phyloP scores from a whole-genome alignment of 2,888 invertebrate genomes.

The Amiota mariae region DNA sequence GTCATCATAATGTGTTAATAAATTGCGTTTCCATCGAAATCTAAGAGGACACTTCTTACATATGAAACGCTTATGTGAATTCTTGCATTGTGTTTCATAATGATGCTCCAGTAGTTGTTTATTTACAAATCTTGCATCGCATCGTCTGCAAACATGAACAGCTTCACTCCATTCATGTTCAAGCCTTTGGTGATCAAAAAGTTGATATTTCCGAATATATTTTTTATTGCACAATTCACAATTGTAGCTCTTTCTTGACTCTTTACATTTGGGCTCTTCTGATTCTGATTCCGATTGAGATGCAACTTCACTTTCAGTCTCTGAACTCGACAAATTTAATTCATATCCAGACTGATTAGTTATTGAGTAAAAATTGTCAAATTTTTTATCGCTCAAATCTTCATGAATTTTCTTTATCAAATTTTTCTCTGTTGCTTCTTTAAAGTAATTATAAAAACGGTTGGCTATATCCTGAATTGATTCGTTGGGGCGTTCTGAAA shows the following conservation, averaged over 20 bases:
- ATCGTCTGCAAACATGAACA: constrained; percentile 74
- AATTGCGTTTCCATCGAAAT: constrained; percentile 54
- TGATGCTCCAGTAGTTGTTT: constrained; percentile 74
- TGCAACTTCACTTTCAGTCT: constrained; percentile 35
- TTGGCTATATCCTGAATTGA: constrained; percentile 34
- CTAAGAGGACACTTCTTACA: constrained; percentile 51
- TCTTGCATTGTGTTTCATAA: constrained; percentile 69
- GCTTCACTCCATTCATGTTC: constrained; percentile 70
- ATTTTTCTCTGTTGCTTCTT: neutral
- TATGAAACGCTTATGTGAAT: constrained; percentile 48
- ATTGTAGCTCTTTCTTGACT: constrained; percentile 10
- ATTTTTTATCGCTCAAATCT: constrained; percentile 10
- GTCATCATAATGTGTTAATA: constrained; percentile 40
- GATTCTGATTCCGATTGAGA: neutral
- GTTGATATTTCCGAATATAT: constrained; percentile 51
- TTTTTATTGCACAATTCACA: constrained; percentile 44
- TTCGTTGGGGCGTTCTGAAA: constrained; percentile 26
- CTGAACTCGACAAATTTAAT: constrained; percentile 54
- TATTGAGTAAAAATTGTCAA: constrained; percentile 59
- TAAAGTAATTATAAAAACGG: neutral
- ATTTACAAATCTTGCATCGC: constrained; percentile 74
- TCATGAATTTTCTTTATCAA: neutral
- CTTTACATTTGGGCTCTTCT: neutral
- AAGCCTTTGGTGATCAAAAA: constrained; percentile 46
- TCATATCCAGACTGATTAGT: constrained; percentile 64